A percentile compares a stretch with the other conserved stretches of the same genome.
Evolutionary conservation across 2,888 invertebrate species (phyloP).

Genomic region (Meiosimyza decipiens): DNA sequence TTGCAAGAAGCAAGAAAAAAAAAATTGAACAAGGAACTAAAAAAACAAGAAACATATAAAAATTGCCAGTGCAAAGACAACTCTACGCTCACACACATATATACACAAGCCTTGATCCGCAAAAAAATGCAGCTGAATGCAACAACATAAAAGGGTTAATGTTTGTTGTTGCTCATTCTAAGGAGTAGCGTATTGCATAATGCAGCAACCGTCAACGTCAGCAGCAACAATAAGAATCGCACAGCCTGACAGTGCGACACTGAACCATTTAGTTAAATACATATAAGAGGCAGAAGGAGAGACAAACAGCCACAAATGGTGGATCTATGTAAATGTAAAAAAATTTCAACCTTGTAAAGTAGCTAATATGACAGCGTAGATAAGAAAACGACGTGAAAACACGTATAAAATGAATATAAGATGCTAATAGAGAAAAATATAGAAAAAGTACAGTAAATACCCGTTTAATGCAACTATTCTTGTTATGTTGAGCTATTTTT

Average conservation of each 20-base stretch:
- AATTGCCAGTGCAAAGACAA: background rate
- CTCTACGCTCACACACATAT: background rate
- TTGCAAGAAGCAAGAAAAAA: background rate
- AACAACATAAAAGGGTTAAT: slow-evolving; percentile 4
- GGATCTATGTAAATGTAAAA: background rate
- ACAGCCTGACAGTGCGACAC: slow-evolving; percentile 10
- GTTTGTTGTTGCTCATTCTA: background rate
- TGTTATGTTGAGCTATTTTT: too few species aligned
- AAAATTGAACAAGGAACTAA: background rate
- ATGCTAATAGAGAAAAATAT: background rate
- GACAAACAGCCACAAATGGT: slow-evolving; percentile 8
- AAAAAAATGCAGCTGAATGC: background rate
- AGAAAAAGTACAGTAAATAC: too few species aligned
- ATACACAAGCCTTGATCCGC: background rate
- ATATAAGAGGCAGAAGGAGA: slow-evolving; percentile 7
- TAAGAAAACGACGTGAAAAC: slow-evolving; percentile 37
- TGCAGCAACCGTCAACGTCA: slow-evolving; percentile 10
- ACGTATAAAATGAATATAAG: slow-evolving; percentile 4
- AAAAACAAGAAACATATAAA: background rate
- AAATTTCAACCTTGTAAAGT: slow-evolving; percentile 37
- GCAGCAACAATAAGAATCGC: background rate
- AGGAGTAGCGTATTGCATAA: slow-evolving; percentile 14
- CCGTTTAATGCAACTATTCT: too few species aligned
- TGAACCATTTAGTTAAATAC: slow-evolving; percentile 11
- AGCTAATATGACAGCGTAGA: slow-evolving; percentile 38